Evolutionary conservation across 2,888 invertebrate species (phyloP).

Genomic region (Eledona agricola): DNA sequence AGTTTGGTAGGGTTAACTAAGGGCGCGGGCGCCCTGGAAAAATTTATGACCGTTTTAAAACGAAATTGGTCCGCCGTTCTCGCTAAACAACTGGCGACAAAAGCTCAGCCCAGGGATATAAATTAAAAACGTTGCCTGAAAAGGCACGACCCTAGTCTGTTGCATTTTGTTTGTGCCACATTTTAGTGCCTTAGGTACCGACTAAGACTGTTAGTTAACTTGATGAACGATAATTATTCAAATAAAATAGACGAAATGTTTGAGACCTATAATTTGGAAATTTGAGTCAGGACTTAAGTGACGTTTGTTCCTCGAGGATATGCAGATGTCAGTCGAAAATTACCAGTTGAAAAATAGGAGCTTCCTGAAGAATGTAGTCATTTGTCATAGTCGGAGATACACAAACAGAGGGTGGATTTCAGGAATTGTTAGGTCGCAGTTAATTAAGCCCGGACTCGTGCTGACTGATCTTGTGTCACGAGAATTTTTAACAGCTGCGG

Average conservation of each 20-base stretch:
- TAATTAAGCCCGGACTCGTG: conserved; percentile 29
- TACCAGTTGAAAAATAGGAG: too few relatives aligned
- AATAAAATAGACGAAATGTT: conserved; percentile 21
- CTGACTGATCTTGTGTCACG: conserved; percentile 30
- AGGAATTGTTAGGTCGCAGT: conserved; percentile 22
- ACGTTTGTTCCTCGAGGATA: not conserved
- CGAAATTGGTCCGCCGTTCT: conserved; percentile 55
- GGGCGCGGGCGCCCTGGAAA: conserved; percentile 50
- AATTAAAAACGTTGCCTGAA: conserved; percentile 48
- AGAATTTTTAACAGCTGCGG: conserved; percentile 31
- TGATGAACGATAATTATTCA: conserved; percentile 28
- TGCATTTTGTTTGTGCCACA: conserved; percentile 20
- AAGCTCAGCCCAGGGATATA: conserved; percentile 53
- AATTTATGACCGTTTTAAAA: conserved; percentile 57
- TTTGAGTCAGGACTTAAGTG: conserved; percentile 13
- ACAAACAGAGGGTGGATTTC: conserved; percentile 16
- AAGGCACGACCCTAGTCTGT: conserved; percentile 35
- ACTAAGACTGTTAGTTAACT: conserved; percentile 19
- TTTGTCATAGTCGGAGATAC: conserved; percentile 24
- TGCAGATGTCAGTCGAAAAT: conserved; percentile 15
- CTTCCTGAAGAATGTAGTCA: conserved; percentile 6
- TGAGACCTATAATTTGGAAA: conserved; percentile 13
- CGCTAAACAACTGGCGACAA: conserved; percentile 58
- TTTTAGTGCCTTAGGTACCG: too few relatives aligned
- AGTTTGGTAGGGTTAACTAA: too few relatives aligned